Evolutionary conservation across 2,113 vertebrate genomes (phyloP), one percentile per base, ranked within the genome.

Genomic region (Pitta sordida): DNA sequence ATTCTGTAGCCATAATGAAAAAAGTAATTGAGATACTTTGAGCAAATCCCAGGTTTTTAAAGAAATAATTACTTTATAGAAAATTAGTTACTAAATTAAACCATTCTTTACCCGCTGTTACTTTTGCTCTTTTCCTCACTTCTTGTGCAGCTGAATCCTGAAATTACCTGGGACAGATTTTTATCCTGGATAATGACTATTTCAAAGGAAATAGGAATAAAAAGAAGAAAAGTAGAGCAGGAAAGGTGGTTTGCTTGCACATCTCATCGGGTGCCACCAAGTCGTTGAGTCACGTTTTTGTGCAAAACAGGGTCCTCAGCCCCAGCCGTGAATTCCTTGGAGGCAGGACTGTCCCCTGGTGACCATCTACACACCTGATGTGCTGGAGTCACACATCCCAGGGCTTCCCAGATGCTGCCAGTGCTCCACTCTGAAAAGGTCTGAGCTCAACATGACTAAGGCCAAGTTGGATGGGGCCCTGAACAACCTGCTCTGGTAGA

Each of bases 61-160:
- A 92, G 59, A 93, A 96, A 95, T 95, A 93, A 96, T 97, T 92
- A 95, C 91, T 84, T 58, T 22, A 37, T 51, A 91, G 90, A 86
- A 95, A 92, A 93, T 74, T 41, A 94, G 87, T 70, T 79, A 63
- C 65, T 86, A 90, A 94, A 95, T 93, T 64, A 94, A 93, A 91
- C 74, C 37, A 37, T 90, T 71, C 93, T 88, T 88, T 64, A 84
- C 86, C 67, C 4, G 2, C 86, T 77, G 58, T 77, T 92, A 53
- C 36, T 91, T 87, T 68, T 52, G 37, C 60, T 85, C 78, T 65
- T 76, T 37, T 49, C 48, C 79, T 89, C 49, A 19, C 48, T 81
- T n/a, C 76, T 93, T 70, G 24, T 81, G 59, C 44, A 21, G 68
- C 3, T 21, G 74, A 83, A 63, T 70, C 52, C 73, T 71, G 53